Percentiles rank a stretch among this genome's conserved stretches.
Conservation (phyloP, 2,797 vertebrate species). For the Hapalemur alaotrensis region DNA sequence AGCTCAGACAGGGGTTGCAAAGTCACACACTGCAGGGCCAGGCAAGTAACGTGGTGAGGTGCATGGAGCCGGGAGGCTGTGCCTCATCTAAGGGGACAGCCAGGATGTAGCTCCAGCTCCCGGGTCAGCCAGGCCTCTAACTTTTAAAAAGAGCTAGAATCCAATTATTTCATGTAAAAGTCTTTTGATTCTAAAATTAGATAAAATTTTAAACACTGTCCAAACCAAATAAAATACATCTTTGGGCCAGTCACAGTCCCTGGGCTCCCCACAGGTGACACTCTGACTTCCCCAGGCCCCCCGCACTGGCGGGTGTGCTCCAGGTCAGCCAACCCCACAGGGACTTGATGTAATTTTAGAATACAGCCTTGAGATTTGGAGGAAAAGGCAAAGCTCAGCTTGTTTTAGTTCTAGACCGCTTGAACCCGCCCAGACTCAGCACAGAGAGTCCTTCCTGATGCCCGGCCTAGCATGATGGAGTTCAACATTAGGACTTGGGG, state of each 20-base stretch:
- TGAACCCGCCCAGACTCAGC: background rate
- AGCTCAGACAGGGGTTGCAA: background rate
- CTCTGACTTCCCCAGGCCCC: background rate
- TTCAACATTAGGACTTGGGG: background rate
- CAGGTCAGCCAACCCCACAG: background rate
- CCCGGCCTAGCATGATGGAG: background rate
- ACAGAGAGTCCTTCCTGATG: background rate
- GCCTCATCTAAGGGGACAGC: background rate
- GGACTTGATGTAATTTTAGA: background rate
- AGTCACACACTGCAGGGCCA: background rate
- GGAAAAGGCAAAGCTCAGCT: background rate
- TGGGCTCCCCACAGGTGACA: background rate
- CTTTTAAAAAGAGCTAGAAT: slow-evolving; percentile 11
- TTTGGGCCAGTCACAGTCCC: background rate
- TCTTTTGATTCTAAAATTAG: slow-evolving; percentile 19
- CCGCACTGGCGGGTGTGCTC: background rate
- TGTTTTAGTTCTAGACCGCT: background rate
- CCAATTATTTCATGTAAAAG: background rate
- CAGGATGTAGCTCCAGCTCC: background rate
- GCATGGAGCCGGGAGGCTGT: background rate
- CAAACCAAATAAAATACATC: slow-evolving; percentile 6
- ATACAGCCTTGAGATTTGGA: background rate
- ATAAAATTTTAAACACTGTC: background rate
- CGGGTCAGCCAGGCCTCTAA: background rate
- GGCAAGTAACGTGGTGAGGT: background rate